A percentile compares a stretch with the other conserved stretches of the same genome.
These are phyloP conservation scores for Rotaria macrura DNA, from an alignment of 2,888 invertebrate genomes.

Conservation along the genomic window DNA sequence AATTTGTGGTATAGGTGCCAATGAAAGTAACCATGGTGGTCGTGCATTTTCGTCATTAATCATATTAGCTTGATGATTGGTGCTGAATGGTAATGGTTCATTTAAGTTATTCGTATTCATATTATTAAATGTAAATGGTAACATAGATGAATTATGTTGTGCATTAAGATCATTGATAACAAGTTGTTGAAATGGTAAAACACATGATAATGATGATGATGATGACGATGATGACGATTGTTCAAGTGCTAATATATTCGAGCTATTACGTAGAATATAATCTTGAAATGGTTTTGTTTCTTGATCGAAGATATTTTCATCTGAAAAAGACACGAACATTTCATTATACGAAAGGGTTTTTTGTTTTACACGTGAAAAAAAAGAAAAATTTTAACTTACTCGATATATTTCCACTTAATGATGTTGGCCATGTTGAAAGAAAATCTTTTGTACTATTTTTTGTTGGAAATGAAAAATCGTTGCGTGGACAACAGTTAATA, in stretches of 20 bases:
- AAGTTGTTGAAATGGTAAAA: not conserved
- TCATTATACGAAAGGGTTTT: not conserved
- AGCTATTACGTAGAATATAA: slow-evolving; percentile 2
- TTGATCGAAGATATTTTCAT: slow-evolving; percentile 7
- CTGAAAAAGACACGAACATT: not conserved
- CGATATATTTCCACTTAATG: not conserved
- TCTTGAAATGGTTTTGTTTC: not conserved
- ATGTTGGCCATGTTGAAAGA: slow-evolving; percentile 1
- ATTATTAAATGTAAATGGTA: not conserved
- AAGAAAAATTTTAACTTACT: not conserved
- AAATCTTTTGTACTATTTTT: not conserved
- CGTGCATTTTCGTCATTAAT: not conserved
- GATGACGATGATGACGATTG: not conserved
- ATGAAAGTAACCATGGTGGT: not conserved
- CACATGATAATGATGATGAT: not conserved
- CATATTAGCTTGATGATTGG: not conserved
- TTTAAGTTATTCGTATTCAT: not conserved
- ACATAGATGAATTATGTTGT: not conserved
- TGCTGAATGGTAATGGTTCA: slow-evolving; percentile 10
- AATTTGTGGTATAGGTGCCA: not conserved
- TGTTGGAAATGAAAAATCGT: slow-evolving; percentile 20
- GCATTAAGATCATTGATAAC: not conserved
- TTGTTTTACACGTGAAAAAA: too few relatives aligned
- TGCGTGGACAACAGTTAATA: slow-evolving; percentile 12
- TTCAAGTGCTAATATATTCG: not conserved